Conservation (phyloP, 2,888 invertebrate genomes). For the Sylvicola cinctus region DNA sequence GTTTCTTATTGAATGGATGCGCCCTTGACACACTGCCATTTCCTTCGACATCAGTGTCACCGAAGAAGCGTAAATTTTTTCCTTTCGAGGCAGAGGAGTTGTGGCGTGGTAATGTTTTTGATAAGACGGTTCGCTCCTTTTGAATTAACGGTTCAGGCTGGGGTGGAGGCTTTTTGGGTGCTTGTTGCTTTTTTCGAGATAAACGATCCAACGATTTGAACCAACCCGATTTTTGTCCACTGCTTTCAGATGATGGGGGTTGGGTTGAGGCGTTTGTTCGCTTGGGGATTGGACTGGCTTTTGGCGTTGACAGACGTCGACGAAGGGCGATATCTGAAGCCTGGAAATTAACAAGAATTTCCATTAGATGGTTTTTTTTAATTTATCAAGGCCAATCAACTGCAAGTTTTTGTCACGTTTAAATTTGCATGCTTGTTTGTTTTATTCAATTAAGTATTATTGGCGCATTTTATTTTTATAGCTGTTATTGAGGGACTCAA, state of each 20-base stretch:
- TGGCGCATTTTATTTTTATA: too few relatives aligned
- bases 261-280: constrained; percentile 30
- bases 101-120: constrained; percentile 8
- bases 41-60: constrained; percentile 63
- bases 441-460: too few relatives aligned
- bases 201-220: constrained; percentile 59
- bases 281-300: constrained; percentile 42
- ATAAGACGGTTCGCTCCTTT: constrained; percentile 2
- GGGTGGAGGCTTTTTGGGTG: background rate
- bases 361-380: constrained; percentile 1
- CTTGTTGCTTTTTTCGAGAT: constrained; percentile 38
- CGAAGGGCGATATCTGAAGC: constrained; percentile 42
- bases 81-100: too few relatives aligned
- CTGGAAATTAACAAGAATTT: constrained; percentile 4
- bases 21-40: constrained; percentile 31
- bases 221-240: constrained; percentile 41
- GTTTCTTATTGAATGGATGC: too few relatives aligned
- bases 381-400: background rate
- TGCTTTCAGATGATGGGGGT: constrained; percentile 19
- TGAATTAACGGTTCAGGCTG: background rate
- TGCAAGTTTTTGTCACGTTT: background rate
- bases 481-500: too few relatives aligned
- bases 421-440: too few relatives aligned
- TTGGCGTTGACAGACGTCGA: constrained; percentile 54
- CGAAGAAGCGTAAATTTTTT: constrained; percentile 64